phyloP scores from a whole-genome alignment of 1,140 invertebrate genomes.

The Brachionus calyciflorus region DNA sequence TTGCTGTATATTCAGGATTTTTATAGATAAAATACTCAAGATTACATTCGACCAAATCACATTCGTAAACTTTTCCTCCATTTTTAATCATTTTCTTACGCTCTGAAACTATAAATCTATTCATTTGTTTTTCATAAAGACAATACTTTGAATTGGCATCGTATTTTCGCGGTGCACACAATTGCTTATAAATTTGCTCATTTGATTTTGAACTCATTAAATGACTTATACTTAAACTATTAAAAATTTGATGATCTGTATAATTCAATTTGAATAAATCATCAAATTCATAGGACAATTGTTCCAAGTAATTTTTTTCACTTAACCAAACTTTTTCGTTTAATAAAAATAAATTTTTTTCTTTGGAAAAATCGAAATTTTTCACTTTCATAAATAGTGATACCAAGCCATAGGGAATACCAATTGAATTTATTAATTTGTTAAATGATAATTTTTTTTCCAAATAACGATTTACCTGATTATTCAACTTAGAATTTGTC shows the following conservation, averaged over 20 bases:
- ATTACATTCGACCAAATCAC: conserved; percentile 3
- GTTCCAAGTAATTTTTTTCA: not conserved
- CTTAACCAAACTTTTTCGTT: conserved; percentile 33
- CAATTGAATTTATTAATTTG: not conserved
- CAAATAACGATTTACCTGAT: not conserved
- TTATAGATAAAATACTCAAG: conserved; percentile 1
- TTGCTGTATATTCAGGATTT: conserved; percentile 7
- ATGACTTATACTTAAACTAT: not conserved
- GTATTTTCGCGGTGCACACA: not conserved
- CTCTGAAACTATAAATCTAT: not conserved
- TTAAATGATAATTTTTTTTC: not conserved
- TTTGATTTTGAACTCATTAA: not conserved
- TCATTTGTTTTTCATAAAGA: conserved; percentile 7
- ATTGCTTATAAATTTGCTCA: not conserved
- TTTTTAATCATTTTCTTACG: not conserved
- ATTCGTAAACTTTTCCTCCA: not conserved
- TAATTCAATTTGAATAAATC: not conserved
- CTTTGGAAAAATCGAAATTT: not conserved
- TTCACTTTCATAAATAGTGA: not conserved
- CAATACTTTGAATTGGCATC: not conserved
- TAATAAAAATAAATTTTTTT: not conserved
- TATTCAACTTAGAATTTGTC: not conserved
- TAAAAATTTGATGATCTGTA: no score
- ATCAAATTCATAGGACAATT: not conserved
- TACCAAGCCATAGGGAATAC: not conserved